Evolutionary conservation across 2,113 vertebrate species (phyloP).

Genomic region (Carollia perspicillata): DNA sequence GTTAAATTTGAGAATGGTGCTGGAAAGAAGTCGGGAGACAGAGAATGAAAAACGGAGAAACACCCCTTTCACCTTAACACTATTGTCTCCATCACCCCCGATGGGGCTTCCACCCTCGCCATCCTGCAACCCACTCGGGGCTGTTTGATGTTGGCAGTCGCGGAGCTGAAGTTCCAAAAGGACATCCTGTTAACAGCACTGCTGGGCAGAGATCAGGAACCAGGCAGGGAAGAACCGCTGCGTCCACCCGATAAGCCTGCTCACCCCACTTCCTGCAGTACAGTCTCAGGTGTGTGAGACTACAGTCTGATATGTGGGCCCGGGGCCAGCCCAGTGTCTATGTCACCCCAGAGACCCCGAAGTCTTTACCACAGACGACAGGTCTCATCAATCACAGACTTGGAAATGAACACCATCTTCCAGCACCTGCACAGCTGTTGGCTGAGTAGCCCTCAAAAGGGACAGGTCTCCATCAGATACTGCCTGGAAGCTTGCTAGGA

Average conservation of each 20-base stretch:
- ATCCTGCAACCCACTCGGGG: not conserved
- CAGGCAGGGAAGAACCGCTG: not conserved
- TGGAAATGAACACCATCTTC: not conserved
- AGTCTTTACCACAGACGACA: not conserved
- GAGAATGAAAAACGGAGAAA: not conserved
- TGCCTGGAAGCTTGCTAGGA: not conserved
- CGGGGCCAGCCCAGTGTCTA: not conserved
- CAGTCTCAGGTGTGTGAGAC: not conserved
- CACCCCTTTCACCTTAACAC: not conserved
- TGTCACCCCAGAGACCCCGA: not conserved
- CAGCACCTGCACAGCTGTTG: not conserved
- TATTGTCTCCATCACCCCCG: not conserved
- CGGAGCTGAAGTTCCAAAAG: not conserved
- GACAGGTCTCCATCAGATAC: not conserved
- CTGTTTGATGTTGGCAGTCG: not conserved
- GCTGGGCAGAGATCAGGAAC: slow-evolving; percentile 42
- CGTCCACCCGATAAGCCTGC: not conserved
- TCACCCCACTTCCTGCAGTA: not conserved
- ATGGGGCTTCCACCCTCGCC: not conserved
- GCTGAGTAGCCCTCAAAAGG: not conserved
- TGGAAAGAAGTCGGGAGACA: not conserved
- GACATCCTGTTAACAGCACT: slow-evolving; percentile 26
- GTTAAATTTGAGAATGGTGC: not conserved
- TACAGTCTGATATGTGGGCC: too few species aligned
- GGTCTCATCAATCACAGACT: not conserved